Evolutionary conservation across 2,113 vertebrate genomes (phyloP), one percentile per base, ranked within the genome.

Genomic region (Pandion haliaetus): DNA sequence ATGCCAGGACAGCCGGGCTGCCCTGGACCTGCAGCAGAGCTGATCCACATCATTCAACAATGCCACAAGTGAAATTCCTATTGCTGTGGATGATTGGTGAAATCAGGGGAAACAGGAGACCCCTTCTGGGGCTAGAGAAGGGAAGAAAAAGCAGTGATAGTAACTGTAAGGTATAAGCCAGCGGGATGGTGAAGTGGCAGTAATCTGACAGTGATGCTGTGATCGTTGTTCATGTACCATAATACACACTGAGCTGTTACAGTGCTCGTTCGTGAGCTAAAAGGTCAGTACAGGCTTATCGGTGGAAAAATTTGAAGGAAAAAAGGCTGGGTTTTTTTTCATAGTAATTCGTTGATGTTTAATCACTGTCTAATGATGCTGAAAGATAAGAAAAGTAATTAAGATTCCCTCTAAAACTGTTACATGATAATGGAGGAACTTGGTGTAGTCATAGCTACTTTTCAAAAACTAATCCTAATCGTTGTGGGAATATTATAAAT

Each of bases 221-320:
- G 87, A 6, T 42, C 28, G 42, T 8, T 58, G 70, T 81, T 42
- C 3, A 0, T 10, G 66, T 31, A 15, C 70, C 38, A 0, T 8
- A 17, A 2, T 6, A 21, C 14, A 13, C 3, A 3, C 40, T 50
- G 20, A 40, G 0, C 67, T 70, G 42, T 21, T 31, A 6, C 4
- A 1, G 32, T 5, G 82, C 86, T 90, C 66, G 1, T 69, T 26
- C 29, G 66, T 15, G 90, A 95, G 66, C 90, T 24, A 5, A 65
- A 91, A 81, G 87, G 71, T 82, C 94, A 88, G 79, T 70, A 29
- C 91, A 91, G 67, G 76, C 63, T 96, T 88, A 3, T 54, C 55
- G 40, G 88, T 97, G 85, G 90, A 86, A 85, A 91, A 94, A 95
- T 82, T 90, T 95, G 90, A 98, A 98, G 96, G 95, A 95, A 97